Conservation (phyloP, 2,113 vertebrate species). For the Saccopteryx leptura region DNA sequence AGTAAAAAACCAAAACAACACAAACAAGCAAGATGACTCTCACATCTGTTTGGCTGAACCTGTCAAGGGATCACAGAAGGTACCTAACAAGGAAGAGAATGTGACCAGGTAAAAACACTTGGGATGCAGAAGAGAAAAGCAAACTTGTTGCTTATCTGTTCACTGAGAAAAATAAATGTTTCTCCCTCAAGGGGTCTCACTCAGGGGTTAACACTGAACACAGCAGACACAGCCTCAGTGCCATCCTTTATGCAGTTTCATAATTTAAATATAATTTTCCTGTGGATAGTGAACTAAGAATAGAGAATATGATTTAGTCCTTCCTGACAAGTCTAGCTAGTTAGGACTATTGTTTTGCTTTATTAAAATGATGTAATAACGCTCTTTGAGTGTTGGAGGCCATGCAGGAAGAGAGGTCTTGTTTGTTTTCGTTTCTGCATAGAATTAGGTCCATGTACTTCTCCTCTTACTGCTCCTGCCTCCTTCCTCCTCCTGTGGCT, state of each 20-base stretch:
- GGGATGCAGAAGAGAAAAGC: background rate
- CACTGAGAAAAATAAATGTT: fast-evolving
- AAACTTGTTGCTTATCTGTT: background rate
- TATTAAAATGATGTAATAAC: fast-evolving
- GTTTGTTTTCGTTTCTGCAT: background rate
- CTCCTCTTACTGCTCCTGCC: fast-evolving
- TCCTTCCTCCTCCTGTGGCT: too few species aligned
- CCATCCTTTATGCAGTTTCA: too few species aligned
- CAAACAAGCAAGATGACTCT: background rate
- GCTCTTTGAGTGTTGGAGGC: background rate
- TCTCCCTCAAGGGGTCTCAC: fast-evolving
- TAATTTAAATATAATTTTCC: background rate
- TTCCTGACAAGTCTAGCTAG: background rate
- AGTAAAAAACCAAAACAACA: background rate
- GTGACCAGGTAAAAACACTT: fast-evolving
- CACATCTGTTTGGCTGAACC: fast-evolving
- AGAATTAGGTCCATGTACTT: too few species aligned
- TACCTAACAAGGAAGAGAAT: fast-evolving
- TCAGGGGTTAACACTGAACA: fast-evolving
- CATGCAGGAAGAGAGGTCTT: fast-evolving
- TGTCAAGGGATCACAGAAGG: fast-evolving
- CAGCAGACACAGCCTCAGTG: background rate
- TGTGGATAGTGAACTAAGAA: background rate
- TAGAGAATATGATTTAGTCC: fast-evolving
- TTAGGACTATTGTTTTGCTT: background rate